Base-by-base conservation (phyloP, 2,113 vertebrate genomes). In the Tupaia tana region DNA sequence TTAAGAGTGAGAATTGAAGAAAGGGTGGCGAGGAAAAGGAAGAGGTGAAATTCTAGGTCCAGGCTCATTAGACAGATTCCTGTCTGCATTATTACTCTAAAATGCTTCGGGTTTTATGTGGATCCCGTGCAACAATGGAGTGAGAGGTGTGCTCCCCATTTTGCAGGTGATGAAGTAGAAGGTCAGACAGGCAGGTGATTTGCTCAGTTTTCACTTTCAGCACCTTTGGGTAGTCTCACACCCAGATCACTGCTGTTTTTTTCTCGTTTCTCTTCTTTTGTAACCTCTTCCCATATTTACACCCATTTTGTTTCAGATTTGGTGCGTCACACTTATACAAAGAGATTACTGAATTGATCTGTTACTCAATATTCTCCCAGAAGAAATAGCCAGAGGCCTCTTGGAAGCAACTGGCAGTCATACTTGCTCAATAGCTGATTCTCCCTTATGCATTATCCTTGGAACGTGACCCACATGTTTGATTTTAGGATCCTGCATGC, bases 81-180 rank as follows among this genome's bases (percentile, higher is more conserved):
- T 7, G 9, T 25, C 14, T 16, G 27, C 24, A 9, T 3, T 7
- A 0, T 3, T n/a, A 43, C 29, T 66, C 20, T 58, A 20, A 71
- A 19, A 7, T 2, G 0, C 10, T 1, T 7, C 7, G 11, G 15
- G 24, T 18, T n/a, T 61, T 0, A 2, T 1, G 0, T 31, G 27
- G n/a, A 24, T 25, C 31, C 22, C 54, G 24, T 2, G 6, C 0
- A 20, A 13, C 0, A 52, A 7, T 1, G 3, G n/a, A 10, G 66
- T 4, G 15, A 14, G 13, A 15, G 11, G 2, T 0, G 0, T 43
- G 70, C 25, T 9, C n/a, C 58, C 64, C 3, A n/a, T 31, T 43
- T 58, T 19, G 1, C 0, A 15, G 31, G 52, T 29, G 31, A 67
- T 12, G 29, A 9, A 9, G 43, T 31, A 29, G 74, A 56, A 54